Evolutionary conservation across 2,888 invertebrate species (phyloP).

Genomic region (Nyleta sp.): DNA sequence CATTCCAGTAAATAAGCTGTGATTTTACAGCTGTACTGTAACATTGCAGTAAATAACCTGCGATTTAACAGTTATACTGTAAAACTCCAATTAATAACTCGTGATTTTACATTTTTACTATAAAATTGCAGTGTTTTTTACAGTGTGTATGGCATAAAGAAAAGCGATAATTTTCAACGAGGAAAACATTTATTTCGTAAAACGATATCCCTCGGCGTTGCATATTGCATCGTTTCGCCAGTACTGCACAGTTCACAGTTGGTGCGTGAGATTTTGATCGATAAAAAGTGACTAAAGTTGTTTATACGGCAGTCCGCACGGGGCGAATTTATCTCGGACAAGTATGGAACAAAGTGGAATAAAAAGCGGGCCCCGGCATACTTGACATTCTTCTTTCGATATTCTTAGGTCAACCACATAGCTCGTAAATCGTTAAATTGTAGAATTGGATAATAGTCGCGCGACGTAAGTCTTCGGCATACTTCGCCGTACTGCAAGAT

Average conservation of each 20-base stretch:
- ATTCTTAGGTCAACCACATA: constrained; percentile 51
- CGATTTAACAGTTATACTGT: too few relatives aligned
- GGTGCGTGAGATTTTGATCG: constrained; percentile 28
- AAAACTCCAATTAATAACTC: too few relatives aligned
- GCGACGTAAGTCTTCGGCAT: constrained; percentile 31
- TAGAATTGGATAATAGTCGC: constrained; percentile 44
- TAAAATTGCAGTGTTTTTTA: too few relatives aligned
- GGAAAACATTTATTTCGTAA: too few relatives aligned
- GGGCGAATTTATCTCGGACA: constrained; percentile 25
- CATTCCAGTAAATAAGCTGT: too few relatives aligned
- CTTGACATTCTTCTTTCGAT: constrained; percentile 52
- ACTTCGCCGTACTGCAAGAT: constrained; percentile 19
- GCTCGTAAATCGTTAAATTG: constrained; percentile 46
- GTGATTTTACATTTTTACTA: too few relatives aligned
- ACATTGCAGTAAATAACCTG: too few relatives aligned
- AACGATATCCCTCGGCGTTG: not conserved
- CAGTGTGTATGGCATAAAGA: too few relatives aligned
- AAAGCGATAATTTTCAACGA: too few relatives aligned
- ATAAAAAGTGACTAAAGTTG: constrained; percentile 26
- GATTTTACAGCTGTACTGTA: too few relatives aligned
- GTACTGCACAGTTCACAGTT: not conserved
- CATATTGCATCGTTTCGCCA: not conserved
- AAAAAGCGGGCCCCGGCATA: constrained; percentile 31
- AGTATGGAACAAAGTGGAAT: constrained; percentile 31
- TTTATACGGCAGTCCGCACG: too few relatives aligned